These are phyloP conservation scores for Anhinga rufa DNA, from an alignment of 2,113 vertebrate species.

Conservation along the genomic window DNA sequence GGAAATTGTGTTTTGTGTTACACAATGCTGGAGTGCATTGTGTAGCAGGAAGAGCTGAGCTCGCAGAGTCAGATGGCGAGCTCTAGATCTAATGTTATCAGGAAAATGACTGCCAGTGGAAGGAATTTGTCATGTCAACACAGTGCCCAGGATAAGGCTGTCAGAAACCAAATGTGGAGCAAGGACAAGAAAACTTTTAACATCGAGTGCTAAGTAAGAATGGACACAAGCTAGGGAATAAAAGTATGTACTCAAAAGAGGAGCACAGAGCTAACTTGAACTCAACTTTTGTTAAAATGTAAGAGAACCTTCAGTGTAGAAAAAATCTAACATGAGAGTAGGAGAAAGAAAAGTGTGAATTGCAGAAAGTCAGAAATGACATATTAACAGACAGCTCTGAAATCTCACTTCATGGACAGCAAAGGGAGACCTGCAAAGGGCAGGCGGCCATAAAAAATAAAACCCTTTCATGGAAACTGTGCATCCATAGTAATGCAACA, in stretches of 20 bases:
- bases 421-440: background rate
- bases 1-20: background rate
- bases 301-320: background rate
- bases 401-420: background rate
- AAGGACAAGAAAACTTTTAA: background rate
- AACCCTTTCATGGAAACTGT: background rate
- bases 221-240: background rate
- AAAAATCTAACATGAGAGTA: background rate
- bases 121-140: background rate
- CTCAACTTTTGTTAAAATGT: background rate
- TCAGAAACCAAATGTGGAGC: background rate
- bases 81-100: slow-evolving; percentile 18
- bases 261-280: background rate
- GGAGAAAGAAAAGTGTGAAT: background rate
- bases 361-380: background rate
- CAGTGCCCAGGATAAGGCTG: background rate
- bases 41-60: slow-evolving; percentile 5
- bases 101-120: background rate
- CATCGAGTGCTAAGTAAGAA: background rate
- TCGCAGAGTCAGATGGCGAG: background rate
- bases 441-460: slow-evolving; percentile 5
- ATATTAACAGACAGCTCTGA: background rate
- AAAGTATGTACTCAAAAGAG: background rate
- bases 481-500: slow-evolving; percentile 29
- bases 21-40: background rate